Conservation (phyloP, 2,797 vertebrate genomes). For the Sebastes elongatus region DNA sequence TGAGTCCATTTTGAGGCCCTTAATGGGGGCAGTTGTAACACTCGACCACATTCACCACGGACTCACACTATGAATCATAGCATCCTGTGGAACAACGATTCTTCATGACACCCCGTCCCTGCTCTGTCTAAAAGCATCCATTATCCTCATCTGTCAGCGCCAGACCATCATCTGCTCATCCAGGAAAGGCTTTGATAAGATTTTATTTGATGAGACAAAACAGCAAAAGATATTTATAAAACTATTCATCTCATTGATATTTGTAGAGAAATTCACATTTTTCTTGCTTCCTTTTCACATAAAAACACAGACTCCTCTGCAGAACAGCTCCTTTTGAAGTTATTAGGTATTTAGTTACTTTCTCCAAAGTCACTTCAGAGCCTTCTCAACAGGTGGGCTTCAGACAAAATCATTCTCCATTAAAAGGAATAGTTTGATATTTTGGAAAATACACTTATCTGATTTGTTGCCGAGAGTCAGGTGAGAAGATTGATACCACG, state of each 20-base stretch:
- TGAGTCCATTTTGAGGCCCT: conserved; percentile 15
- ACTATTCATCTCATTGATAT: background rate
- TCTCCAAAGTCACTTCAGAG: background rate
- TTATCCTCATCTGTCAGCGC: conserved; percentile 30
- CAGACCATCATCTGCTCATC: background rate
- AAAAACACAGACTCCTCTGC: background rate
- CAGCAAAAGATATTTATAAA: background rate
- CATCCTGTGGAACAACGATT: conserved; percentile 51
- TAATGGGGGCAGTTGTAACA: conserved; percentile 51
- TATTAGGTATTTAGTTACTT: background rate
- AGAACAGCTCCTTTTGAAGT: background rate
- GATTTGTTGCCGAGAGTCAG: background rate
- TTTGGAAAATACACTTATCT: background rate
- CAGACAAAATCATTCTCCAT: background rate
- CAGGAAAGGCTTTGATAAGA: background rate
- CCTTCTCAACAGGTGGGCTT: background rate
- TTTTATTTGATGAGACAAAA: background rate
- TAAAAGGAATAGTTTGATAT: background rate
- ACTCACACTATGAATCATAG: conserved; percentile 47
- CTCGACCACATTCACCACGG: conserved; percentile 59
- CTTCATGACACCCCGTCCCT: conserved; percentile 18
- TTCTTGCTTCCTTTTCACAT: background rate
- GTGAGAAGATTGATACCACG: background rate
- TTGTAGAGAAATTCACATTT: background rate
- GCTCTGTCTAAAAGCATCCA: conserved; percentile 29